Conservation (phyloP, 2,888 invertebrate genomes). For the Venusia cambrica region DNA sequence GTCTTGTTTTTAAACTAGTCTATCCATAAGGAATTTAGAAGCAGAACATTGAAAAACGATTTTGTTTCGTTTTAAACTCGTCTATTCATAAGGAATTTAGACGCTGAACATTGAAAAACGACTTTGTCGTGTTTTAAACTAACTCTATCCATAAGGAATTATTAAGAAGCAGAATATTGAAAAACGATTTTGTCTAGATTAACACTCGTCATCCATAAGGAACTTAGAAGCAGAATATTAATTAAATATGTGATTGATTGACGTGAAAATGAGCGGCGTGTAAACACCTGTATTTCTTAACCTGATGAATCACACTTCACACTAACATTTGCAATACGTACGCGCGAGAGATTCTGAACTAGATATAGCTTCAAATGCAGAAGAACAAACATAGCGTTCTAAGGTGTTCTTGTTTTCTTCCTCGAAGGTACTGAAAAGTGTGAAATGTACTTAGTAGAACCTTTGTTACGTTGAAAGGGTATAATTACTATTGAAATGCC, state of each 20-base stretch:
- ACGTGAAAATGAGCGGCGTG: conserved; percentile 35
- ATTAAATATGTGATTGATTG: conserved; percentile 36
- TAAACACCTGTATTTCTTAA: conserved; percentile 32
- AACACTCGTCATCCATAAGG: too few species aligned
- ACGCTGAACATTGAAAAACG: too few species aligned
- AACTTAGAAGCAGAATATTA: conserved; percentile 33
- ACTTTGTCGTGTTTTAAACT: too few species aligned
- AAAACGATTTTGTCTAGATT: too few species aligned
- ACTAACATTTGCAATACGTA: conserved; percentile 22
- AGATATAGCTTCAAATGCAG: conserved; percentile 13
- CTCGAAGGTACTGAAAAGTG: conserved; percentile 33
- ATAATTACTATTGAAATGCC: conserved; percentile 50
- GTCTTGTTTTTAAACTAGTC: too few species aligned
- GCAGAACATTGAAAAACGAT: too few species aligned
- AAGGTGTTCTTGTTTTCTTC: conserved; percentile 23
- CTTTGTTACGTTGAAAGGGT: conserved; percentile 43
- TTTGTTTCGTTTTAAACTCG: too few species aligned
- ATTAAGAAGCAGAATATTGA: too few species aligned
- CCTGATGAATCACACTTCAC: conserved; percentile 44
- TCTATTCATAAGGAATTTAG: too few species aligned
- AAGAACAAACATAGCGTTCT: conserved; percentile 17
- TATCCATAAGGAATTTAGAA: too few species aligned
- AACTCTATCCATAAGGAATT: too few species aligned
- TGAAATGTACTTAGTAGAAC: conserved; percentile 45
- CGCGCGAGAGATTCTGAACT: conserved; percentile 35